Base-by-base conservation (phyloP, 1,140 invertebrate genomes). In the Calycopis cecrops region DNA sequence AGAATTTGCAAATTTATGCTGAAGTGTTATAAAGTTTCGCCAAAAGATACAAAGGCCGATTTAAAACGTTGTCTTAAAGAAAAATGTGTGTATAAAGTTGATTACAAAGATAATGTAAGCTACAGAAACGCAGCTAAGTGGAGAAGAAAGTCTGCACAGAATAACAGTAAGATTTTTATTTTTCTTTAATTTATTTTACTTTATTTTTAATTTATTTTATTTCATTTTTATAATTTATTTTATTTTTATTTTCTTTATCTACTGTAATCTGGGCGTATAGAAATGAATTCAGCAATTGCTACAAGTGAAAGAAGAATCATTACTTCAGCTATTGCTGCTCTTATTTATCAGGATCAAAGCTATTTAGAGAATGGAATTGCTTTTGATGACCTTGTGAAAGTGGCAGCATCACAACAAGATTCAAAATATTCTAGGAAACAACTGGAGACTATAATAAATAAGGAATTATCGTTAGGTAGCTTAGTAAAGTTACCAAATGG, bases 91-190 rank as follows among this genome's bases (percentile, higher is more conserved):
- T 91, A 94, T 53, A 94, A 94, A 89, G 95, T 96, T 4, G 94
- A 95, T 68, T 96, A 96, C 81, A 96, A 96, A 85, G 94, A 94
- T 62, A 94, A 91, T 81, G 93, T 92, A 47, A 95, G 93, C 80
- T 96, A 96, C 69, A 88, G 95, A 63, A 95, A 95, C 85, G 94
- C 94, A 8, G 91, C 91, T n/a, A 93, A 93, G 82, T 93, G 92
- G 89, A 89, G 90, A 69, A 85, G 73, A 69, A 84, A 76, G 65
- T 70, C 77, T 68, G 69, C 68, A 54, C 69, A 68, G 62, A 74
- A 63, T 60, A 79, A 73, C 63, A 80, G 81, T 81, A 76, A 84
- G 76, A 75, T 53, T 54, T 52, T 16, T 28, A 14, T 44, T 53
- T 33, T 28, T 7, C 9, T 34, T 33, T 34, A 34, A 10, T 9